A percentile compares a stretch with the other conserved stretches of the same genome.
Conservation (phyloP, 2,797 vertebrate genomes). For the Malacoctenus gilli region DNA sequence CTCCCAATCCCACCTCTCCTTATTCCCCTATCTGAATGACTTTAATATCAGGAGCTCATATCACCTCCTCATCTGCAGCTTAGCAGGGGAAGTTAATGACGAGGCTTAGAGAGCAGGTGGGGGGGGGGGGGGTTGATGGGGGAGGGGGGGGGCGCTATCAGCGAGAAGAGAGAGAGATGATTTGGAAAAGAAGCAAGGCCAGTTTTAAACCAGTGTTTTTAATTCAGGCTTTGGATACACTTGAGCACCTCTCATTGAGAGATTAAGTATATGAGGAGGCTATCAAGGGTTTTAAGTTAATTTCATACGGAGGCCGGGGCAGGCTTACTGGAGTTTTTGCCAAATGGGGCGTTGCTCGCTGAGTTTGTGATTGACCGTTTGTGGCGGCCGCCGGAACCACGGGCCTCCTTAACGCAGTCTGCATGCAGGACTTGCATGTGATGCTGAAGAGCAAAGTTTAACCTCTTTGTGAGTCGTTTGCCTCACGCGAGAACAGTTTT, state of each 20-base stretch:
- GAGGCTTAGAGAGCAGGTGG: conserved; percentile 74
- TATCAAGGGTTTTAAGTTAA: conserved; percentile 72
- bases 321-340: conserved; percentile 53
- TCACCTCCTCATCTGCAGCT: conserved; percentile 75
- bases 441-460: conserved; percentile 25
- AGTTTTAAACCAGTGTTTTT: conserved; percentile 73
- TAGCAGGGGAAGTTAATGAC: conserved; percentile 80
- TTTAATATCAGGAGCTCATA: conserved; percentile 77
- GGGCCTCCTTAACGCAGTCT: neutral
- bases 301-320: conserved; percentile 64
- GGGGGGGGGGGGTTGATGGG: no score
- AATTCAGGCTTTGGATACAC: conserved; percentile 82
- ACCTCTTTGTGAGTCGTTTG: conserved; percentile 12
- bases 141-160: conserved; percentile 74
- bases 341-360: conserved; percentile 26
- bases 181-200: conserved; percentile 70
- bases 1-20: conserved; percentile 62
- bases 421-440: neutral
- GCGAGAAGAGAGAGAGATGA: conserved; percentile 71
- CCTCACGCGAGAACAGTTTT: no score
- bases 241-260: conserved; percentile 79
- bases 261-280: conserved; percentile 78
- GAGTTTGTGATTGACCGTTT: conserved; percentile 31
- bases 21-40: conserved; percentile 73
- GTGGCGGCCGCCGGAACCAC: conserved; percentile 11